These are phyloP conservation scores for Phodopus roborovskii DNA, from an alignment of 2,113 vertebrate species.

Conservation along the genomic window DNA sequence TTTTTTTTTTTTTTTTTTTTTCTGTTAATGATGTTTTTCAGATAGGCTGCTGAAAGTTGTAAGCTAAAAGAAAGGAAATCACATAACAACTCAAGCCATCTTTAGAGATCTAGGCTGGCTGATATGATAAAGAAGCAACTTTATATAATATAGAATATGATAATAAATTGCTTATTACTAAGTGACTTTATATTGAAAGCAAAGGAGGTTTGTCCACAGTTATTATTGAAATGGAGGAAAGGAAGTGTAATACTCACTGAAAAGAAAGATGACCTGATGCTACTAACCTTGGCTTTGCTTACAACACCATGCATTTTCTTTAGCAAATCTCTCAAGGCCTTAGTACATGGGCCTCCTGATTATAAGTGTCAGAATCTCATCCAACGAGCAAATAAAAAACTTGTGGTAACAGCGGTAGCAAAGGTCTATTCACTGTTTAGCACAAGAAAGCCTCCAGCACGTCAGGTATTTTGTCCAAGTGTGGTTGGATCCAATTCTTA, in stretches of 20 bases:
- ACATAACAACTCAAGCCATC: conserved; percentile 24
- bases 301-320: conserved; percentile 4
- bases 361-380: neutral
- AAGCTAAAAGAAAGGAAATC: conserved; percentile 31
- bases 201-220: neutral
- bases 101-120: conserved; percentile 26
- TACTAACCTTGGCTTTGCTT: neutral
- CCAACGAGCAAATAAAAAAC: neutral
- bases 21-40: conserved; percentile 22
- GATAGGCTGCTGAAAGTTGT: neutral
- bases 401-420: neutral
- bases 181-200: neutral
- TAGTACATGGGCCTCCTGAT: neutral
- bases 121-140: neutral
- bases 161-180: neutral
- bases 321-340: neutral
- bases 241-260: neutral
- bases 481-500: neutral
- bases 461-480: neutral
- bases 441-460: neutral
- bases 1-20: conserved; percentile 16
- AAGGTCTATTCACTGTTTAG: neutral
- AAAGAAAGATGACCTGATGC: neutral
- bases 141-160: neutral
- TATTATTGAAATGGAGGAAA: conserved; percentile 33